These are phyloP conservation scores for Falco columbarius DNA, from an alignment of 2,797 vertebrate genomes.

Conservation along the genomic window DNA sequence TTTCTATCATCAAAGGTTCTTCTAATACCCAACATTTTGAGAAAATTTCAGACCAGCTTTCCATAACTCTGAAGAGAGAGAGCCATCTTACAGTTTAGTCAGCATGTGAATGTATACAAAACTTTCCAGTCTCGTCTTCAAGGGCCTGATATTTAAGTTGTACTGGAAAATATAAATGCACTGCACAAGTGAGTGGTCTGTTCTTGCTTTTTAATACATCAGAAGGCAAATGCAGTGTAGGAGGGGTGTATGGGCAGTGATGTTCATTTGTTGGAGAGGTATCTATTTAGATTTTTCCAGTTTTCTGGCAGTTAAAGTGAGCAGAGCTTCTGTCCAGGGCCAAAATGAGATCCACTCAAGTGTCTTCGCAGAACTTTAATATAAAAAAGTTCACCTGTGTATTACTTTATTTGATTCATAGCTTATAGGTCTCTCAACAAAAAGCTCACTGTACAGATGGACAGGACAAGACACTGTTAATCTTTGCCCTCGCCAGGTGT, in stretches of 20 bases:
- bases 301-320: not conserved
- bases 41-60: not conserved
- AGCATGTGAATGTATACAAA: not conserved
- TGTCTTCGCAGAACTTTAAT: not conserved
- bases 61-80: not conserved
- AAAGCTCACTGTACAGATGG: not conserved
- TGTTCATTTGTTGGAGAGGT: not conserved
- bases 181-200: not conserved
- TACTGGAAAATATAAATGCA: not conserved
- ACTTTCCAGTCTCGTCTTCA: not conserved
- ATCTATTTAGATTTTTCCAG: not conserved
- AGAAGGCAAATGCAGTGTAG: not conserved
- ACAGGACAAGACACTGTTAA: not conserved
- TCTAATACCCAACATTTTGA: not conserved
- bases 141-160: not conserved
- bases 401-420: not conserved
- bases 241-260: not conserved
- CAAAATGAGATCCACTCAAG: fast-evolving
- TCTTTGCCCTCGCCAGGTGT: not conserved
- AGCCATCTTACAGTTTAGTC: not conserved
- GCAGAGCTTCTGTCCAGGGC: not conserved
- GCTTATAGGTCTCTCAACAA: not conserved
- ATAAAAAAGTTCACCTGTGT: not conserved
- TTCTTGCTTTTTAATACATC: not conserved
- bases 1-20: not conserved